Base-by-base conservation (phyloP, 2,797 vertebrate genomes). In the Crocidura indochinensis region DNA sequence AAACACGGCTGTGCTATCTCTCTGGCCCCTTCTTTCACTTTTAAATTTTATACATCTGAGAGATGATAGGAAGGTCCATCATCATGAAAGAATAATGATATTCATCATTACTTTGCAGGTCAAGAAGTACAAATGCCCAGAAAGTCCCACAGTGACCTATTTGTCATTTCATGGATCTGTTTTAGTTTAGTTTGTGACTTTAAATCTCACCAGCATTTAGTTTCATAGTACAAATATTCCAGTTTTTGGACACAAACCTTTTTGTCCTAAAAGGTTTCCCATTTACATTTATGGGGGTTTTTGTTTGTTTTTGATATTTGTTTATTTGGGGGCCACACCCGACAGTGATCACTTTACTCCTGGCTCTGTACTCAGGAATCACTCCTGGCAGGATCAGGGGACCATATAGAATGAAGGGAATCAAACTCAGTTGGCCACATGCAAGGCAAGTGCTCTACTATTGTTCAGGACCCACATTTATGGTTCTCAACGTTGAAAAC, bases 41-140 rank as follows among this genome's bases (percentile, higher is more conserved):
- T 64, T 64, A 22, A 38, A 9, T 80, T 90, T 90, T 26, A 56
- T 17, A 27, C 27, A 44, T 38, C 65, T 77, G 10, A 86, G 22
- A 76, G n/a, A 60, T 75, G 3, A n/a, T 51, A 31, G 4, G 27
- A 74, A 24, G 44, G 6, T 10, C 76, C 44, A 26, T 77, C 10
- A 31, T 92, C 38, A 77, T 77, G n/a, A 83, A 91, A 64, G 69
- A 81, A 29, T 88, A 78, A 19, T 15, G n/a, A 46, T 38, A 38
- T 38, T 38, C 38, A 38, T 38, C 38, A 38, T 38, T 38, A 38
- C 38, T 38, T 38, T 38, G 1, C 10, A n/a, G 27, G 22, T 38
- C 44, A 44, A 8, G 22, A 64, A 29, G 19, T 6, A 0, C 64
- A 71, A 77, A n/a, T 46, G 29, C 68, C 71, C 9, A 68, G 62